A percentile compares a stretch with the other conserved stretches of the same genome.
Conservation (phyloP, 2,888 invertebrate species). For the Lamproptera curius region DNA sequence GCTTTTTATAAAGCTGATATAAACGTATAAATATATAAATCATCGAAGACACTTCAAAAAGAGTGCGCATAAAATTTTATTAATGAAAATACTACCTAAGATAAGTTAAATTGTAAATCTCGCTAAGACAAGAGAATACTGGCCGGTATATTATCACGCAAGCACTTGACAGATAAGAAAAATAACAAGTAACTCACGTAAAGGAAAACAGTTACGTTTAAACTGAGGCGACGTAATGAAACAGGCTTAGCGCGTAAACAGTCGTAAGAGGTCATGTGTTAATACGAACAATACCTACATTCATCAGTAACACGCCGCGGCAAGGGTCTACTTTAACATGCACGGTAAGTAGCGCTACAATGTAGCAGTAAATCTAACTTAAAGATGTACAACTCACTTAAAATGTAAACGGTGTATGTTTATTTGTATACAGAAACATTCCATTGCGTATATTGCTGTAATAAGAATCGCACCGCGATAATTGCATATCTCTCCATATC, state of each 20-base stretch:
- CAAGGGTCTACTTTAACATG: neutral
- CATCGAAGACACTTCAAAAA: neutral
- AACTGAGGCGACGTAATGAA: constrained; percentile 17
- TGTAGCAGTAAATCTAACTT: neutral
- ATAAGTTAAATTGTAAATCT: neutral
- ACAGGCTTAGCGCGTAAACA: constrained; percentile 17
- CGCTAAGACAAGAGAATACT: constrained; percentile 10
- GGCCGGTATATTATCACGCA: constrained; percentile 17
- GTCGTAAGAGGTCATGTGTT: constrained; percentile 18
- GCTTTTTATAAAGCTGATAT: no score
- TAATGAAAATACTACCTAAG: neutral
- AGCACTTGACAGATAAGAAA: constrained; percentile 23
- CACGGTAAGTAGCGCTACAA: neutral
- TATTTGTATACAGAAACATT: neutral
- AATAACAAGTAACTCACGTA: constrained; percentile 14
- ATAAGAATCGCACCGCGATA: no score
- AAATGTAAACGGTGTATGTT: neutral
- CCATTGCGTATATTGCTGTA: no score
- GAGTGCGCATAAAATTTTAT: neutral
- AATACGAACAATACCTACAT: constrained; percentile 12
- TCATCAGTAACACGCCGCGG: constrained; percentile 10
- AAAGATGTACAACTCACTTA: neutral
- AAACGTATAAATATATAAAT: neutral
- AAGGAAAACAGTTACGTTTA: constrained; percentile 21
- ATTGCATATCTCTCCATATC: constrained; percentile 31